These are phyloP conservation scores for Pantelozetes paolii DNA, from an alignment of 2,888 invertebrate genomes.

Conservation along the genomic window DNA sequence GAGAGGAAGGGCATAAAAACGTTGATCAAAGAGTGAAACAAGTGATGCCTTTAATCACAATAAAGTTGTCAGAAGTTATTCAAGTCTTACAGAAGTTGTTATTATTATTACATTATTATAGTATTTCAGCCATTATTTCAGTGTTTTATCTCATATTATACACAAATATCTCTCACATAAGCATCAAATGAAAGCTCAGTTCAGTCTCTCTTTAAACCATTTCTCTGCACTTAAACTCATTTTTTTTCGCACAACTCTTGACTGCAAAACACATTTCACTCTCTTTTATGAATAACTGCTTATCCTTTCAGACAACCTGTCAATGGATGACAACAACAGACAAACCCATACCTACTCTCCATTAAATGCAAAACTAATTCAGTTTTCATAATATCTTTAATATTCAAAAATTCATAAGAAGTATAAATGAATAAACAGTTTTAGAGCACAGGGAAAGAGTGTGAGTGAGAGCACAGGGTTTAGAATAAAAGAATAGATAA, in stretches of 20 bases:
- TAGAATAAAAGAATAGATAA: not conserved
- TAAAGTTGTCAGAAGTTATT: slow-evolving; percentile 19
- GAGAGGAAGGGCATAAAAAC: not conserved
- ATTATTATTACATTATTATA: not conserved
- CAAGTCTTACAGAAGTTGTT: no score
- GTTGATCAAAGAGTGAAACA: not conserved
- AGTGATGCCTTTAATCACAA: slow-evolving; percentile 5
- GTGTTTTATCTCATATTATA: not conserved
- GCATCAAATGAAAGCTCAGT: not conserved
- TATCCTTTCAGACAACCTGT: slow-evolving; percentile 9
- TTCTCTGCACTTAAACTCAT: not conserved
- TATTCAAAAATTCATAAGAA: slow-evolving; percentile 1
- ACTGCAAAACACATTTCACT: not conserved
- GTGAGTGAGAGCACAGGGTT: no score
- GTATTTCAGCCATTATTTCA: slow-evolving; percentile 20
- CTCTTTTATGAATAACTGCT: not conserved
- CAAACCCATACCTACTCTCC: not conserved
- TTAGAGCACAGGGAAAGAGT: no score
- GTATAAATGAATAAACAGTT: not conserved
- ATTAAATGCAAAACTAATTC: not conserved
- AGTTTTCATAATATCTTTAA: not conserved
- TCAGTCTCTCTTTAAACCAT: not conserved
- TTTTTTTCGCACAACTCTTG: not conserved
- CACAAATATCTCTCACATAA: not conserved
- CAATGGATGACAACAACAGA: slow-evolving; percentile 4